Evolutionary conservation across 2,888 invertebrate species (phyloP).

Genomic region (Drosophila nigritarsus): DNA sequence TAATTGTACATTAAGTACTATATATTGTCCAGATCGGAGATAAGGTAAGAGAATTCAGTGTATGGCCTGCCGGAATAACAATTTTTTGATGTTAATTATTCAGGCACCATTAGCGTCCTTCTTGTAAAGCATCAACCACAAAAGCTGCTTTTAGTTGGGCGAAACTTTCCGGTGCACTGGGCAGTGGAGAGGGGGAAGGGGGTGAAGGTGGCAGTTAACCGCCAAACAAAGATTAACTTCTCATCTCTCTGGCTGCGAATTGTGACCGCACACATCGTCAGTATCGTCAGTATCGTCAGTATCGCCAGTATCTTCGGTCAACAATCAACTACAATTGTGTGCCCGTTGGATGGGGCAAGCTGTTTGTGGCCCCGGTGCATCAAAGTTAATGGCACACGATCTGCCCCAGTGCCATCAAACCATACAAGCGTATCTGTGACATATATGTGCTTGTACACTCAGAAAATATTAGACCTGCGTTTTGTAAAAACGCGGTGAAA

Average conservation of each 20-base stretch:
- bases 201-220: constrained; percentile 25
- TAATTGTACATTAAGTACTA: background rate
- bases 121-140: constrained; percentile 54
- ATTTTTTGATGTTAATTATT: constrained; percentile 56
- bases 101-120: constrained; percentile 56
- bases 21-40: background rate
- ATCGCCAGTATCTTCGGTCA: constrained; percentile 13
- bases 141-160: constrained; percentile 61
- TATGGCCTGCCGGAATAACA: background rate
- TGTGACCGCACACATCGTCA: constrained; percentile 42
- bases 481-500: background rate
- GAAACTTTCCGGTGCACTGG: constrained; percentile 48
- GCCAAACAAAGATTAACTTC: constrained; percentile 63
- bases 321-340: constrained; percentile 48
- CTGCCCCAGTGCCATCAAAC: constrained; percentile 47
- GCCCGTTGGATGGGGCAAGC: constrained; percentile 34
- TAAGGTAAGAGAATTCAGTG: background rate
- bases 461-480: background rate
- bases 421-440: constrained; percentile 27
- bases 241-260: constrained; percentile 30
- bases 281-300: constrained; percentile 17
- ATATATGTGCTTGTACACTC: constrained; percentile 6
- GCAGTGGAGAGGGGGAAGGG: background rate
- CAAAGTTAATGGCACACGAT: constrained; percentile 75
- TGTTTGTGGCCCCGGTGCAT: constrained; percentile 50